Conservation (phyloP, 2,797 vertebrate species). For the Diplodus sargus region DNA sequence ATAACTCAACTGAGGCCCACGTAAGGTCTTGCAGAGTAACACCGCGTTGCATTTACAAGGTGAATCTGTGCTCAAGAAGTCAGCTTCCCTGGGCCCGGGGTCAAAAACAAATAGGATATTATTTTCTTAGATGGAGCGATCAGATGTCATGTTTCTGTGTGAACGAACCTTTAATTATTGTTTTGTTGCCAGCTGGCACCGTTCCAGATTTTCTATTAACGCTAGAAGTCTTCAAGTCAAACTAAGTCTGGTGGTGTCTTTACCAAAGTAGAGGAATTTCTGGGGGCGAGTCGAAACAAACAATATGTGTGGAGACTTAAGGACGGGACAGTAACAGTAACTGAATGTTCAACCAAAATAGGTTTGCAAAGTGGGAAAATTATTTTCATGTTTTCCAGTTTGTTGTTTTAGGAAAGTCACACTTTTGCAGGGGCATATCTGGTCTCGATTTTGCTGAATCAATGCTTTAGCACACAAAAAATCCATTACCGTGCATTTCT, state of each 20-base stretch:
- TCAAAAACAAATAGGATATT: conserved; percentile 15
- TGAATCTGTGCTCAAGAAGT: neutral
- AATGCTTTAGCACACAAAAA: neutral
- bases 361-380: neutral
- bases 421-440: no score
- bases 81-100: neutral
- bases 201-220: neutral
- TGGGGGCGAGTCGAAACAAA: neutral
- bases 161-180: conserved; percentile 14
- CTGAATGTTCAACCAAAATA: neutral
- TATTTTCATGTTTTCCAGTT: neutral
- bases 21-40: neutral
- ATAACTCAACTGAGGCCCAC: neutral
- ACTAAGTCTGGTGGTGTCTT: neutral
- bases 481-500: neutral
- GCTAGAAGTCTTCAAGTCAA: neutral
- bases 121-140: neutral
- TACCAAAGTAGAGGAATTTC: neutral
- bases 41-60: neutral
- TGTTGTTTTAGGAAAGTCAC: neutral
- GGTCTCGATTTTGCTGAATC: neutral
- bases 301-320: neutral
- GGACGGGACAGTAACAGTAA: no score
- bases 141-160: neutral
- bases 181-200: conserved; percentile 26